These are phyloP conservation scores for Linepithema humile DNA, from an alignment of 1,140 invertebrate species.

Conservation along the genomic window DNA sequence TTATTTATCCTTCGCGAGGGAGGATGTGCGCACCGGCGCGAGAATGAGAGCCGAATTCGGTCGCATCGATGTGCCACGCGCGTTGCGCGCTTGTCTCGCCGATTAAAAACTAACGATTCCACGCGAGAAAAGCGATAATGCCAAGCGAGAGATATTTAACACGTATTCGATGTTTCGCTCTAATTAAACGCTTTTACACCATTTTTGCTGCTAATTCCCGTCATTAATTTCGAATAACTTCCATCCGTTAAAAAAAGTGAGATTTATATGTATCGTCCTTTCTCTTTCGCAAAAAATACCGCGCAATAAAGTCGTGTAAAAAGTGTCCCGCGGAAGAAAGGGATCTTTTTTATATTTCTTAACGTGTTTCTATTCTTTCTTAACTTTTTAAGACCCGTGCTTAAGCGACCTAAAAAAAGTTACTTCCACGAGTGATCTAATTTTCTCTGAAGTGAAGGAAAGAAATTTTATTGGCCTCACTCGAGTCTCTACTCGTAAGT, in stretches of 20 bases:
- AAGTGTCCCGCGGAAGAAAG: neutral
- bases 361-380: neutral
- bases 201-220: conserved; percentile 32
- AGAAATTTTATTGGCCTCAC: conserved; percentile 1
- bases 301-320: neutral
- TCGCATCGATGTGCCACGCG: neutral
- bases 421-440: conserved; percentile 18
- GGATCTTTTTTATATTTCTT: conserved; percentile 5
- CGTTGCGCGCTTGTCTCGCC: conserved; percentile 23
- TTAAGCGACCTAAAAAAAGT: neutral
- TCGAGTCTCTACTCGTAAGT: neutral
- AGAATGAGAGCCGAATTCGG: neutral
- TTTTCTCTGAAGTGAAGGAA: conserved; percentile 21
- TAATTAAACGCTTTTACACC: conserved; percentile 38
- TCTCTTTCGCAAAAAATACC: neutral
- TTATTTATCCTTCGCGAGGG: conserved; percentile 43
- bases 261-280: neutral
- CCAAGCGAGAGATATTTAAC: conserved; percentile 42
- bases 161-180: neutral
- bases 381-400: conserved; percentile 2
- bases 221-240: conserved; percentile 41
- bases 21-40: neutral
- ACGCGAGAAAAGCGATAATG: conserved; percentile 12
- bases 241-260: neutral
- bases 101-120: conserved; percentile 46